Base-by-base conservation (phyloP, 2,113 vertebrate species). In the Daboia siamensis region DNA sequence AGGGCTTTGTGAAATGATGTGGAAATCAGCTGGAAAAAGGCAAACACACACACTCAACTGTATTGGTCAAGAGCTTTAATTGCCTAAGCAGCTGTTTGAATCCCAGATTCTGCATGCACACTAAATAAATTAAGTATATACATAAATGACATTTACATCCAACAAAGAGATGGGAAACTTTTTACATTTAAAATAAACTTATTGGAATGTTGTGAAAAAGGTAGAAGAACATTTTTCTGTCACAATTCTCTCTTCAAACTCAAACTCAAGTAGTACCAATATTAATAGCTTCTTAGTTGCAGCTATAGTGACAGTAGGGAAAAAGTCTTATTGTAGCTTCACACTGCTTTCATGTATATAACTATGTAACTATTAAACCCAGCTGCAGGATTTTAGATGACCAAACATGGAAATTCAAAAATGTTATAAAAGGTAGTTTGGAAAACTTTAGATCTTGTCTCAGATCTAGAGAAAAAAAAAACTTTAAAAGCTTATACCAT, bases 401-500 rank as follows among this genome's bases (percentile, higher is more conserved):
- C 74, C 92, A 86, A 86, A 90, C 44, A 55, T 86, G 88, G 56
- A 90, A 64, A 64, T 93, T 59, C 46, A 86, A 39, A 48, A 64
- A 90, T 23, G 44, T 90, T 48, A 90, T 90, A 86, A 86, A 90
- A 90, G 46, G 46, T 90, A 90, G 46, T 54, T 55, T 86, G n/a
- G 21, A n/a, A 57, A 92, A 86, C 69, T 92, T 92, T 84, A 89
- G 26, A 89, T 84, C 26, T 85, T 84, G 87, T 69, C n/a, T 93
- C 33, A 93, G 88, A 93, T 93, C 80, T 90, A 90, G 90, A 91
- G 86, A 91, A 93, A 21, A 56, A 56, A 56, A 80, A 80, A 92
- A 93, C 91, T 33, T 55, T 84, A 92, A 95, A 86, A 24, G 87
- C 90, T 39, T 90, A 64, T 96, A 94, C 94, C 94, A 94, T 94